phyloP scores from a whole-genome alignment of 2,113 vertebrate species.

The Cyanoliseus patagonus region DNA sequence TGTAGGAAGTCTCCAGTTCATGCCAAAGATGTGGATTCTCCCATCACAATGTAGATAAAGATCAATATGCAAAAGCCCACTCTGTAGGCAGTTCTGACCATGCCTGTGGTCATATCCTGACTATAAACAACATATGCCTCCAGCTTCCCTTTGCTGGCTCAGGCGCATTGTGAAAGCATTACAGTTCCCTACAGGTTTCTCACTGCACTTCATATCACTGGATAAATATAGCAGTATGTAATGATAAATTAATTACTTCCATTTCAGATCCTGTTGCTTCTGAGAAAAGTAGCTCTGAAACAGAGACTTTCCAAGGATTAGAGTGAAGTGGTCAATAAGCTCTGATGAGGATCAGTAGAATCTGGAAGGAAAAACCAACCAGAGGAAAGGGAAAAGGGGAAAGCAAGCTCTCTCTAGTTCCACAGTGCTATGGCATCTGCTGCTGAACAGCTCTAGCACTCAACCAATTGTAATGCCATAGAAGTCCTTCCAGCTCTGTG shows the following conservation, averaged over 20 bases:
- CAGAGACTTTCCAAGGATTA: neutral
- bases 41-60: neutral
- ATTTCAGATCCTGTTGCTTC: neutral
- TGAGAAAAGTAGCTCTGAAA: neutral
- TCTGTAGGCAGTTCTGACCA: neutral
- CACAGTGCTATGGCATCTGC: neutral
- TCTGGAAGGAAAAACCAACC: neutral
- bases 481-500: neutral
- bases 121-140: neutral
- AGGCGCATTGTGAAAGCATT: neutral
- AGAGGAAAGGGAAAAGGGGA: neutral
- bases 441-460: neutral
- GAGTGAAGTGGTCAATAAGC: neutral
- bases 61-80: neutral
- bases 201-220: neutral
- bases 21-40: neutral
- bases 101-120: neutral
- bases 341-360: neutral
- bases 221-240: neutral
- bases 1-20: neutral
- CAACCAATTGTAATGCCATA: too few relatives aligned
- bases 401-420: neutral
- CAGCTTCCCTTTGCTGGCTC: neutral
- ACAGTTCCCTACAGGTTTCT: neutral
- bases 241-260: neutral